Conservation (phyloP, 2,113 vertebrate genomes). For the Neogale vison region DNA sequence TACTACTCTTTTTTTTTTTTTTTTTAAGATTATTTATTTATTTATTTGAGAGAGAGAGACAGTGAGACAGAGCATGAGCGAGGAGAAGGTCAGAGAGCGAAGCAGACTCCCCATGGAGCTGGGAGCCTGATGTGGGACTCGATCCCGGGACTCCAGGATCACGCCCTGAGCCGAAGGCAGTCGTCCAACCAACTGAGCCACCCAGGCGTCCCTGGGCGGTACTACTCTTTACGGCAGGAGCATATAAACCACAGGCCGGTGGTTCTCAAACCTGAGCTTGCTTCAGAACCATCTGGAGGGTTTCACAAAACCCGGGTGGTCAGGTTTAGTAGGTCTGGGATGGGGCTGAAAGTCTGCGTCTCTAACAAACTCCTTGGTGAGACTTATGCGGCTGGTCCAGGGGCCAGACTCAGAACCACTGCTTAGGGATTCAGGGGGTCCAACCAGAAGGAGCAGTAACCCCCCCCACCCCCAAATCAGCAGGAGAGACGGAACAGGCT, state of each 20-base stretch:
- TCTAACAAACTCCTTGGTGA: not conserved
- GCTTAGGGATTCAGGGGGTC: not conserved
- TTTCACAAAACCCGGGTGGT: not conserved
- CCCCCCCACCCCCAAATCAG: not conserved
- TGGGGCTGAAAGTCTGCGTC: not conserved
- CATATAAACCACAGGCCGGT: fast-evolving
- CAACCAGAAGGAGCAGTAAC: fast-evolving
- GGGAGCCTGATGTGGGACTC: too few species aligned
- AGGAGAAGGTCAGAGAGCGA: too few species aligned
- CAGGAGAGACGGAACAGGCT: not conserved
- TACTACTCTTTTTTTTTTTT: fast-evolving
- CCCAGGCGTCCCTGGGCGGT: too few species aligned
- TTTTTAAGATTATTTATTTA: too few species aligned
- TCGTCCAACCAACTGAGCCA: too few species aligned
- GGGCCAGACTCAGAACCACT: not conserved
- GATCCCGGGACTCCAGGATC: too few species aligned
- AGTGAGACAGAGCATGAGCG: too few species aligned
- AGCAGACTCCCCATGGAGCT: too few species aligned
- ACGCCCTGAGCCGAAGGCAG: too few species aligned
- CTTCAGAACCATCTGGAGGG: not conserved
- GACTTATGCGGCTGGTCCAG: fast-evolving
- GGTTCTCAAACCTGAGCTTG: not conserved
- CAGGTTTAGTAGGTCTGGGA: not conserved
- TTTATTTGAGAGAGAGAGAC: too few species aligned
- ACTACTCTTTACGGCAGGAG: not conserved